Evolutionary conservation across 2,888 invertebrate species (phyloP).

Genomic region (Parthenolecanium corni): DNA sequence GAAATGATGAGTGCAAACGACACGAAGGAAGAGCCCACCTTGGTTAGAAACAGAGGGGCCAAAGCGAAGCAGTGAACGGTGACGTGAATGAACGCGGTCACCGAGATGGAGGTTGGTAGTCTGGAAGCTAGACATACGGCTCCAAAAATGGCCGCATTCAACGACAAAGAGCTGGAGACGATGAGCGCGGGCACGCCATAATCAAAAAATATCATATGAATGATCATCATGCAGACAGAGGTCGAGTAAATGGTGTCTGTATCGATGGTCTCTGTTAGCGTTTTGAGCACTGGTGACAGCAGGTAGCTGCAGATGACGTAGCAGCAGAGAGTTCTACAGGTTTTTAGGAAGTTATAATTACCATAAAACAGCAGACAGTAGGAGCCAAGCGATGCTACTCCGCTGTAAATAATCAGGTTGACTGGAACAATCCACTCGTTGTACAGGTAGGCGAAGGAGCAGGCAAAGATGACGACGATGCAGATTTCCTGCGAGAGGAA

Average conservation of each 20-base stretch:
- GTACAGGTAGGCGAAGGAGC: conserved; percentile 61
- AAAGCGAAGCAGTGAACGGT: conserved; percentile 81
- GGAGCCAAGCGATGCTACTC: conserved; percentile 47
- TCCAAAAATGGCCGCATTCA: conserved; percentile 90
- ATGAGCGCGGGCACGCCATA: conserved; percentile 80
- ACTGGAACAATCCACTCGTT: conserved; percentile 55
- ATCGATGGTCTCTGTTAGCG: conserved; percentile 89
- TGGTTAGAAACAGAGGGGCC: conserved; percentile 65
- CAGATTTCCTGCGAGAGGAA: conserved; percentile 70
- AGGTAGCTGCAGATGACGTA: conserved; percentile 78
- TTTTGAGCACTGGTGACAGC: conserved; percentile 82
- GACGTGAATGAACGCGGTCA: conserved; percentile 78
- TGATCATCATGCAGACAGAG: conserved; percentile 71
- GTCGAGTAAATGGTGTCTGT: conserved; percentile 95
- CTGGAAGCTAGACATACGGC: conserved; percentile 91
- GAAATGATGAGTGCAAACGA: conserved; percentile 45
- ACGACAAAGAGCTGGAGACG: conserved; percentile 79
- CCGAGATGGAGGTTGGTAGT: conserved; percentile 70
- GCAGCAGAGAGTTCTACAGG: conserved; percentile 65
- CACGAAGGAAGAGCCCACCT: conserved; percentile 47
- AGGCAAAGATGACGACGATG: conserved; percentile 57
- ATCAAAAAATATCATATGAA: conserved; percentile 85
- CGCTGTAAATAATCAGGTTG: conserved; percentile 48
- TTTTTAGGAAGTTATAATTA: conserved; percentile 41
- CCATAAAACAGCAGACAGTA: conserved; percentile 45